Evolutionary conservation across 2,888 invertebrate genomes (phyloP), one percentile per base, ranked within the genome.

Genomic region (Rhagonycha fulva): DNA sequence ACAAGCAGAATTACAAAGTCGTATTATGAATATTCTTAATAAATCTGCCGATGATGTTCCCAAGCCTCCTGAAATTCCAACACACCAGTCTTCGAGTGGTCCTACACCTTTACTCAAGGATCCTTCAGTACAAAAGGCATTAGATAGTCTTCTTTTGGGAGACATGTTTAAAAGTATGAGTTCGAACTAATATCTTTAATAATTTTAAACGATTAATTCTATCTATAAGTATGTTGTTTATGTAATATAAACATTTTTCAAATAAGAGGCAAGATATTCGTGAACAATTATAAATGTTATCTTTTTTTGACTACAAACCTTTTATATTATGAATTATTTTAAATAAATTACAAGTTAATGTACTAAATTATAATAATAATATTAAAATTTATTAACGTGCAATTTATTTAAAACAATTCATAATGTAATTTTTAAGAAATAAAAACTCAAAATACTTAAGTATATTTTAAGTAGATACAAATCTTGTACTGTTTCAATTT

Each of bases 11-110:
- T 88, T 95, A 0, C 95, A 95, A 83, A 93, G 92, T 82, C 91
- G 95, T 80, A 96, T 96, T 81, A 88, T 96, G 81, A 95, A 91
- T 85, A 94, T 95, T 80, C 87, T 95, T 77, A 94, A 94, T 84
- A 93, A 87, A 83, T 72, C 86, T 80, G 82, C 83, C 0, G 83
- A 87, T 9, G 84, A 86, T 0, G 80, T 87, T 0, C 82, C 85
- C 0, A 84, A 85, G 72, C 84, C 85, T 32, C 85, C 85, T 47
- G 87, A 73, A 70, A 81, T 83, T 9, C 84, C 85, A 47, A 78
- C 80, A 70, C 80, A 86, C 74, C 78, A 76, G 32, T 66, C 83
- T 62, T 47, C 47, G 2, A 76, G 83, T 12, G 80, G 83, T 9
- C 83, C 87, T 4, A 85, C 86, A 7, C 87, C 87, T 9, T 86